Evolutionary conservation across 2,888 invertebrate species (phyloP), one percentile per base, ranked within the genome.

Genomic region (Parthenolecanium corni): DNA sequence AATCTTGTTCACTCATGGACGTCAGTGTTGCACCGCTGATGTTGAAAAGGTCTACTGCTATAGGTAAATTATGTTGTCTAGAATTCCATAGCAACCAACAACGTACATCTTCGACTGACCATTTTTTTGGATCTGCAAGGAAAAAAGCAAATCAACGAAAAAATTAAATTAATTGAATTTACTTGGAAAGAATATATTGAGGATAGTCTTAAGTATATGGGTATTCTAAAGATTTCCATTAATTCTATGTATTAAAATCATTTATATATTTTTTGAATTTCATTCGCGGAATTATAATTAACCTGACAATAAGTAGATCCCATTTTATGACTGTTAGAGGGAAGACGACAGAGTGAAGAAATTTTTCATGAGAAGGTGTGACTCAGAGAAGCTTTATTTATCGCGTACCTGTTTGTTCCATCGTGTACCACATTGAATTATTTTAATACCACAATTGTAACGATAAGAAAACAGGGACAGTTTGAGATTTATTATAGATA

Each of bases 71-170:
- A 74, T 85, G 86, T 73, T 91, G 89, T 70, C 85, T 81, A 65
- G 86, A 79, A 69, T 89, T 91, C 83, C 88, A 91, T 73, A 85
- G 81, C 65, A 93, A 80, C 94, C 94, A 95, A 21, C 88, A 82
- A 68, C 86, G 85, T 52, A 91, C 92, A 73, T 94, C 87, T 65
- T 82, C 80, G 16, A 82, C 77, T 69, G 83, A 86, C 94, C 94
- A 95, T 70, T 83, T 82, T 72, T 82, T 80, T 67, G 94, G 93
- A 81, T 94, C 94, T 94, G 76, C 6, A 76, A 76, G 9, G 31
- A 31, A 31, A 31, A 31, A 31, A 31, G 9, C 31, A 31, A 31
- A 31, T 9, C n/a, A n/a, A 31, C 9, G 16, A 31, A 52, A 21
- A 11, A 16, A 18, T 52, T 52, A 18, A 24, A 31, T 23, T 52